Base-by-base conservation (phyloP, 2,113 vertebrate genomes). In the Xiphorhynchus elegans region DNA sequence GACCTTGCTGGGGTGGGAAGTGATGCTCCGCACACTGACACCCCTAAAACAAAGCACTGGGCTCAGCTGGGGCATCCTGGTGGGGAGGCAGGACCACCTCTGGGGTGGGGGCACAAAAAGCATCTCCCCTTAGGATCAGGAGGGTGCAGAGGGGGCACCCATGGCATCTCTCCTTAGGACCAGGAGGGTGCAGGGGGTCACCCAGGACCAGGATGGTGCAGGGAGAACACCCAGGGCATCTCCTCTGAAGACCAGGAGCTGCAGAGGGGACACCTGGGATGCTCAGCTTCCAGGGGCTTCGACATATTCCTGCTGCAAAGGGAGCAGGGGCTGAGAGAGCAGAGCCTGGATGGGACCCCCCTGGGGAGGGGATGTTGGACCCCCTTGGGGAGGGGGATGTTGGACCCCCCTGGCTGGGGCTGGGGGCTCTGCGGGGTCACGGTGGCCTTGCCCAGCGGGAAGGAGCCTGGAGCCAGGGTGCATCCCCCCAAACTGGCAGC, bases 401-500 rank as follows among this genome's bases (percentile, higher is more conserved):
- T 28, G 56, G 4, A 11, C 16, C 18, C 46, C 28, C 33, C 15
- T 14, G 6, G 28, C 35, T 12, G 47, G 53, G 69, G 11, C 12
- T 73, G 73, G 44, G 44, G n/a, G 66, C 44, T 80, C 84, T 80
- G 74, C 1, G 8, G 81, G 59, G 35, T 16, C 9, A 0, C 0
- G 1, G 24, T 9, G 46, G 40, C 39, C 39, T 56, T 10, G 1
- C 11, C 1, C 13, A 20, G 40, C 0, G 2, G 37, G 31, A 47
- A 18, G 58, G 42, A 68, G 26, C 14, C 2, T 3, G 73, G 28
- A 80, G 39, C 1, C 0, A 3, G 2, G 35, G 49, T 0, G 2
- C 33, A 33, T 35, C 7, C 53, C 17, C n/a, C 24, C 53, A 40
- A 64, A 31, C 29, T 24, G 52, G 46, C 21, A 24, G 17, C 3